A percentile compares a stretch with the other conserved stretches of the same genome.
phyloP scores from a whole-genome alignment of 2,888 invertebrate species.

The Barypeithes pellucidus region DNA sequence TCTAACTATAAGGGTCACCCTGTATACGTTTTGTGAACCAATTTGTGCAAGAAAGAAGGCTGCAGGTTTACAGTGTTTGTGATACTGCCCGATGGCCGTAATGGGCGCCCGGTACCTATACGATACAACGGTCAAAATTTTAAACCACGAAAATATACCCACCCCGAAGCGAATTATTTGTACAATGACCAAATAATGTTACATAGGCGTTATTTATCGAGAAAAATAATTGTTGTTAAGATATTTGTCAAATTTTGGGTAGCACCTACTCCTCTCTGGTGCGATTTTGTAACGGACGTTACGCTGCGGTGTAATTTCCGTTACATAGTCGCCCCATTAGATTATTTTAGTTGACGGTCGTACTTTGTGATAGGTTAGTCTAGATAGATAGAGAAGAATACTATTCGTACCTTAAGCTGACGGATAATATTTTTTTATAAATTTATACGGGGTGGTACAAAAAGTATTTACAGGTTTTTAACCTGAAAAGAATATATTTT shows the following conservation, averaged over 20 bases:
- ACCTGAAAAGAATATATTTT: constrained; percentile 36
- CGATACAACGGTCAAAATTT: too few species aligned
- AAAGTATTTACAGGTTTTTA: constrained; percentile 32
- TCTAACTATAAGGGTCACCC: too few species aligned
- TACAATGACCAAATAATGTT: constrained; percentile 33
- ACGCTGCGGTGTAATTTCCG: too few species aligned
- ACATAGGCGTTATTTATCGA: constrained; percentile 28
- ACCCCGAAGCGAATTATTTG: not conserved
- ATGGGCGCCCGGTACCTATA: too few species aligned
- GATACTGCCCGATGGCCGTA: too few species aligned
- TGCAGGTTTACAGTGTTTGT: too few species aligned
- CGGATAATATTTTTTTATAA: constrained; percentile 41
- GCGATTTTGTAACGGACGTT: too few species aligned
- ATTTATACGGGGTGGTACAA: constrained; percentile 37
- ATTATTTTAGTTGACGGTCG: constrained; percentile 37
- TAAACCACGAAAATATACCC: too few species aligned
- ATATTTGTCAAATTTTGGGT: constrained; percentile 31
- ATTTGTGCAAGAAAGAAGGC: too few species aligned
- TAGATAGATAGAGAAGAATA: constrained; percentile 38
- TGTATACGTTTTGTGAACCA: too few species aligned
- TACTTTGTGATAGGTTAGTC: constrained; percentile 49
- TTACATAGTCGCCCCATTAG: too few species aligned
- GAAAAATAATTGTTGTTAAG: constrained; percentile 30
- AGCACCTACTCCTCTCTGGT: constrained; percentile 29
- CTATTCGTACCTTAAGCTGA: constrained; percentile 45